Evolutionary conservation across 30 jellyfish, hydroid and myxozoan genomes (phyloP).

Genomic region (Morbakka virulenta): DNA sequence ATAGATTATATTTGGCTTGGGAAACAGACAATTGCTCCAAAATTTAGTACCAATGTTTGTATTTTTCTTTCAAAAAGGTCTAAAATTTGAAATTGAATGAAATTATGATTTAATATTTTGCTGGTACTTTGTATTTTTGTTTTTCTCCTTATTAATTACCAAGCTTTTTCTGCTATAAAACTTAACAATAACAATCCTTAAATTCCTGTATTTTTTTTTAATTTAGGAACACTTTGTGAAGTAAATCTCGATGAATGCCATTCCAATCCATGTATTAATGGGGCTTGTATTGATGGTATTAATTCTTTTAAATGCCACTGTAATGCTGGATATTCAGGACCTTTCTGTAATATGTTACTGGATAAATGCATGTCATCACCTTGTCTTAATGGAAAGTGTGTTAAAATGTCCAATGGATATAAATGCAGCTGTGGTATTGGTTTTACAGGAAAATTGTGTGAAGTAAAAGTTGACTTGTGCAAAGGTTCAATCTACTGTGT

Average conservation of each 20-base stretch:
- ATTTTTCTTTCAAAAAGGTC: too few species aligned
- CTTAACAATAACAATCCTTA: too few species aligned
- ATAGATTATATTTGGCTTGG: background rate
- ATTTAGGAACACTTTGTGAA: conserved; percentile 61
- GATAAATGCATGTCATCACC: conserved; percentile 45
- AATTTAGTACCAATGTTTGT: too few species aligned
- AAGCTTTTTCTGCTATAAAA: too few species aligned
- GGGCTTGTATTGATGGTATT: conserved; percentile 74
- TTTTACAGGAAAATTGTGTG: conserved; percentile 73
- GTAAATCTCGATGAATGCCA: conserved; percentile 57
- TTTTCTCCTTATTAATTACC: too few species aligned
- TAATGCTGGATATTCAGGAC: conserved; percentile 68
- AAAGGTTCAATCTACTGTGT: conserved; percentile 58
- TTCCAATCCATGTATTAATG: conserved; percentile 63
- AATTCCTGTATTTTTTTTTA: too few species aligned
- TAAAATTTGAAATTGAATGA: too few species aligned
- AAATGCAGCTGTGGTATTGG: conserved; percentile 94
- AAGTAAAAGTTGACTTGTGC: conserved; percentile 68
- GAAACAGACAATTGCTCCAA: too few species aligned
- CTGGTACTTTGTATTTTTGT: too few species aligned
- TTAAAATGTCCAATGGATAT: conserved; percentile 2
- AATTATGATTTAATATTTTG: too few species aligned
- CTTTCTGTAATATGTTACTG: conserved; percentile 37
- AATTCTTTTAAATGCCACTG: conserved; percentile 60
- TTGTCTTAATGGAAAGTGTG: conserved; percentile 46